Conservation (phyloP, 2,113 vertebrate species). For the Procavia capensis region DNA sequence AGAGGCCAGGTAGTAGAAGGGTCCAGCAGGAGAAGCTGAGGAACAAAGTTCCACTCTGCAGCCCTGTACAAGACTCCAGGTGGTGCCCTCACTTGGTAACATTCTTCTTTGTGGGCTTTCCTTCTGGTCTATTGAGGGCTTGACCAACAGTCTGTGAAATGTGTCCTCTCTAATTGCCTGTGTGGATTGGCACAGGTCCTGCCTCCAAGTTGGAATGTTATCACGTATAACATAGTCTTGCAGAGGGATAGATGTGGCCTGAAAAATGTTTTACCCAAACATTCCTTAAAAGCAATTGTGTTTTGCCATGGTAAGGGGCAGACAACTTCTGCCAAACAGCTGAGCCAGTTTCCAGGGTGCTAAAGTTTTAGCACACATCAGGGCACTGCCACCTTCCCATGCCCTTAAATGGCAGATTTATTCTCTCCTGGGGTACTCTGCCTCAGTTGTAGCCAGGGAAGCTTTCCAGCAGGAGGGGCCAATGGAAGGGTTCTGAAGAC, state of each 20-base stretch:
- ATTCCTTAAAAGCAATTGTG: constrained; percentile 63
- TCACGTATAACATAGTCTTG: constrained; percentile 74
- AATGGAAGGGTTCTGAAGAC: neutral
- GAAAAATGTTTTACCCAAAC: constrained; percentile 69
- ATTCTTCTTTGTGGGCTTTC: constrained; percentile 64
- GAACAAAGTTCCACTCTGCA: neutral
- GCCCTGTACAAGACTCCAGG: neutral
- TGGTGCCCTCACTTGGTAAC: constrained; percentile 54
- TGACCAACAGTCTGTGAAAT: constrained; percentile 75
- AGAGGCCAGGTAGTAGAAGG: neutral
- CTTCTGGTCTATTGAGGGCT: constrained; percentile 61
- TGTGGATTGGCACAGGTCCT: constrained; percentile 76
- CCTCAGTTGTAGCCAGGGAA: neutral
- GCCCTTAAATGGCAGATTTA: neutral
- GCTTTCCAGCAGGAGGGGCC: constrained; percentile 39
- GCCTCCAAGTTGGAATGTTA: constrained; percentile 69
- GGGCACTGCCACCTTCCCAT: neutral
- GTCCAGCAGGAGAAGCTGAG: neutral
- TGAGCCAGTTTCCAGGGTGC: neutral
- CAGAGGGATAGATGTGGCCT: constrained; percentile 61
- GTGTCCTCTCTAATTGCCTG: constrained; percentile 78
- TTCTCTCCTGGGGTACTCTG: neutral
- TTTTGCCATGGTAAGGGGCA: neutral
- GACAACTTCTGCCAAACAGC: neutral
- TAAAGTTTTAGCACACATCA: neutral